These are phyloP conservation scores for Plestiodon gilberti DNA, from an alignment of 2,113 vertebrate genomes.

Conservation along the genomic window DNA sequence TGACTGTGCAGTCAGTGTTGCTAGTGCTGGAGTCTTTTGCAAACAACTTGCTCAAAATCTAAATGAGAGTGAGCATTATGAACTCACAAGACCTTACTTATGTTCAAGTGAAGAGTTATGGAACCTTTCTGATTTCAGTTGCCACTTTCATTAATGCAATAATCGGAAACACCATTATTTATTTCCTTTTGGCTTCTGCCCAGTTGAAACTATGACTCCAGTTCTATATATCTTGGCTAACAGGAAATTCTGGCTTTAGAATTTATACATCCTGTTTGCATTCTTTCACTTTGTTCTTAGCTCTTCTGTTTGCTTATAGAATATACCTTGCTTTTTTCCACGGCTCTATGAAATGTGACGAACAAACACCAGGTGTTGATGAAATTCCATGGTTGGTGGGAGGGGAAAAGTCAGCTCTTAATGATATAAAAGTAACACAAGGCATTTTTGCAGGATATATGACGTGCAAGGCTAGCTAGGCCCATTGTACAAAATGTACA, in stretches of 20 bases:
- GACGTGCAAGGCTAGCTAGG: constrained; percentile 15
- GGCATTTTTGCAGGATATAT: background rate
- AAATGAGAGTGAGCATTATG: constrained; percentile 12
- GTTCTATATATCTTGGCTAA: constrained; percentile 50
- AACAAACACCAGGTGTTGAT: constrained; percentile 6
- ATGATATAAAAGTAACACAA: background rate
- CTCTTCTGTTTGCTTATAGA: constrained; percentile 45
- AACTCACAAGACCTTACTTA: constrained; percentile 34
- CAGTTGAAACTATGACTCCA: constrained; percentile 45
- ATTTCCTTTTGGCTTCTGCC: constrained; percentile 48
- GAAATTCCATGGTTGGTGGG: constrained; percentile 7
- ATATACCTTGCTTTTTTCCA: background rate
- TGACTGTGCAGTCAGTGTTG: background rate
- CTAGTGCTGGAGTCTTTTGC: background rate
- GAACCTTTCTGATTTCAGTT: constrained; percentile 55
- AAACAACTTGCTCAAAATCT: background rate
- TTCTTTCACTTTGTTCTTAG: constrained; percentile 36
- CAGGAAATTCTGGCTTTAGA: constrained; percentile 44
- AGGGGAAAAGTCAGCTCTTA: constrained; percentile 29
- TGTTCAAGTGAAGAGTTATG: constrained; percentile 31
- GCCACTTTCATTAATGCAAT: constrained; percentile 51
- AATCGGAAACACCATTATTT: constrained; percentile 49
- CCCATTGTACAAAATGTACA: constrained; percentile 4
- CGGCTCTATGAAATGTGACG: background rate
- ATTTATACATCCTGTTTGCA: constrained; percentile 54